A percentile compares a stretch with the other conserved stretches of the same genome.
phyloP scores from a whole-genome alignment of 2,113 vertebrate genomes.

The Chaetodon trifascialis region DNA sequence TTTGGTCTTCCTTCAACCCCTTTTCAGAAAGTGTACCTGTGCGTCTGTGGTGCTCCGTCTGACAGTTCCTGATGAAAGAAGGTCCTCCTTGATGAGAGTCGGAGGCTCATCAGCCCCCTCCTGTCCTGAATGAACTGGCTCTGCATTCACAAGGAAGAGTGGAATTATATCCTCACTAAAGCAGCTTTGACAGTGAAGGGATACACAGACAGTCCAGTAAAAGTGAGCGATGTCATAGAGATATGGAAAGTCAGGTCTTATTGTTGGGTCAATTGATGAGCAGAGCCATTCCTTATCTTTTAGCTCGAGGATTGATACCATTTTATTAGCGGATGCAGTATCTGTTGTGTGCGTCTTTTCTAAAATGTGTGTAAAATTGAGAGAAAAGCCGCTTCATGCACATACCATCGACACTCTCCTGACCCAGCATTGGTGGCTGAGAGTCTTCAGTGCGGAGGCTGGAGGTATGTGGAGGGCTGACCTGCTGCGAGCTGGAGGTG shows the following conservation, averaged over 20 bases:
- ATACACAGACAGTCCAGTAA: not conserved
- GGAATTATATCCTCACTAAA: not conserved
- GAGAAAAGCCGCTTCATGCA: not conserved
- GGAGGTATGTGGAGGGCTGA: conserved; percentile 89
- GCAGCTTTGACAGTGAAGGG: not conserved
- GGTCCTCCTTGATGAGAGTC: conserved; percentile 96
- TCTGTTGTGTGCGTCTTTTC: not conserved
- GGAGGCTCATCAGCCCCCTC: conserved; percentile 97
- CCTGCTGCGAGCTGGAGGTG: conserved; percentile 94
- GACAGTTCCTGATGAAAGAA: conserved; percentile 78
- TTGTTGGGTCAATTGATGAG: not conserved
- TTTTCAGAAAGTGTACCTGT: conserved; percentile 61
- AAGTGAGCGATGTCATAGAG: not conserved
- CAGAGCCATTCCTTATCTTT: not conserved
- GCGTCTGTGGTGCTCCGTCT: conserved; percentile 59
- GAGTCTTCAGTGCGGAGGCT: conserved; percentile 93
- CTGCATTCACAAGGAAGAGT: conserved; percentile 74
- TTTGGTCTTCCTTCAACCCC: not conserved
- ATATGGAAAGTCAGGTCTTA: not conserved
- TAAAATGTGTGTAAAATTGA: not conserved
- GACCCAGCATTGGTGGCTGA: conserved; percentile 95
- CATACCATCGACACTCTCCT: conserved; percentile 93
- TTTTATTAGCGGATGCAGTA: not conserved
- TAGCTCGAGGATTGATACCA: not conserved
- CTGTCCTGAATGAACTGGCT: conserved; percentile 89